These are phyloP conservation scores for Maccullochella peelii DNA, from an alignment of 2,113 vertebrate species.

Conservation along the genomic window DNA sequence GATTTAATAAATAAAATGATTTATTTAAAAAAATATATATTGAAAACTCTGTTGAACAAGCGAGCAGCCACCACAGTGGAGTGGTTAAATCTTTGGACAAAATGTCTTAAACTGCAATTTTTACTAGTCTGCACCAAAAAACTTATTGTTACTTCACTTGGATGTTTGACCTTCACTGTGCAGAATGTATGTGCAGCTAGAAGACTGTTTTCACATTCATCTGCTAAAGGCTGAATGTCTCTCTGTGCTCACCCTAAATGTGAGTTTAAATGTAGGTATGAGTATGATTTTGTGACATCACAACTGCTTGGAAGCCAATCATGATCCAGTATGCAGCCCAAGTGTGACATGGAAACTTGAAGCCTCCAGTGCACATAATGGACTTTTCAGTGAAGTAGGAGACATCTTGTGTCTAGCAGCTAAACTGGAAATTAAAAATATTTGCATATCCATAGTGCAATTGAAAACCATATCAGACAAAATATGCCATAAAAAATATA, in stretches of 20 bases:
- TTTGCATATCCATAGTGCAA: background rate
- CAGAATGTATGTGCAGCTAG: background rate
- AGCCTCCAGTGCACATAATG: no score
- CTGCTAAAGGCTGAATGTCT: background rate
- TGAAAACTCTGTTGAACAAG: background rate
- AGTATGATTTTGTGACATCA: background rate
- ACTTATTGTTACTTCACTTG: background rate
- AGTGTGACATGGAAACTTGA: background rate
- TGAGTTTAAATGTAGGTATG: background rate
- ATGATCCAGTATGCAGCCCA: background rate
- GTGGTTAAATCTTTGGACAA: background rate
- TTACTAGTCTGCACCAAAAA: background rate
- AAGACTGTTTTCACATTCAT: background rate
- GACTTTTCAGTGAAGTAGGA: background rate
- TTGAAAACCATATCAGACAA: no score
- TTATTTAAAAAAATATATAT: background rate
- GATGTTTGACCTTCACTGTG: background rate
- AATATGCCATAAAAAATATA: no score
- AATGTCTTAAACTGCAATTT: background rate
- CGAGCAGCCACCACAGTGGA: no score
- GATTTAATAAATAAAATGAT: background rate
- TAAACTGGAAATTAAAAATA: background rate
- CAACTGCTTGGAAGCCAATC: background rate
- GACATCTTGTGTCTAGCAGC: no score
- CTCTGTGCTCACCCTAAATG: background rate